phyloP scores from a whole-genome alignment of 2,888 invertebrate genomes.

The Pandemis corylana region DNA sequence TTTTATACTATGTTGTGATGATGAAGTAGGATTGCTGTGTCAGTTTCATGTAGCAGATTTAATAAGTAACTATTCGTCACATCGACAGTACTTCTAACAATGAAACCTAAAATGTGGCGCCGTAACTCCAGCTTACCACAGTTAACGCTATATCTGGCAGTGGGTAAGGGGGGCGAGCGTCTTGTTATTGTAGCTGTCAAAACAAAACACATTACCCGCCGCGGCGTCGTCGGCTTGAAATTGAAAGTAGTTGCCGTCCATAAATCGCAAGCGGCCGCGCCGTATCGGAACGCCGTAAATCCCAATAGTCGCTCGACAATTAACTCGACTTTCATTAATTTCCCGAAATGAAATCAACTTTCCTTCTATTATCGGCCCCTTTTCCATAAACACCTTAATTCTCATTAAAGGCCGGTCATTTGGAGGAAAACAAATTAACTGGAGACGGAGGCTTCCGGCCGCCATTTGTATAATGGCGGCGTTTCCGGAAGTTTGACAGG shows the following conservation, averaged over 20 bases:
- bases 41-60: no score
- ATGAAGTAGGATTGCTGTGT: no score
- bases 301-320: slow-evolving; percentile 57
- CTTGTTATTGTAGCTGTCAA: slow-evolving; percentile 29
- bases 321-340: slow-evolving; percentile 65
- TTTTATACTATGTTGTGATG: no score
- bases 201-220: slow-evolving; percentile 21
- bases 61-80: neutral
- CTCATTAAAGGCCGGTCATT: slow-evolving; percentile 76
- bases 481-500: slow-evolving; percentile 77
- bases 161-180: slow-evolving; percentile 8
- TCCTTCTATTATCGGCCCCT: slow-evolving; percentile 64
- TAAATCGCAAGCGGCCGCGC: slow-evolving; percentile 30
- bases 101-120: neutral
- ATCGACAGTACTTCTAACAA: neutral
- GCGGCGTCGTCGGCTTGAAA: slow-evolving; percentile 10
- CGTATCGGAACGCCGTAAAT: slow-evolving; percentile 55
- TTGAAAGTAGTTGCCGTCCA: slow-evolving; percentile 15
- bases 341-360: slow-evolving; percentile 72
- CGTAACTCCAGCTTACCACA: neutral
- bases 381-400: slow-evolving; percentile 80
- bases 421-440: slow-evolving; percentile 78
- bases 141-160: slow-evolving; percentile 3
- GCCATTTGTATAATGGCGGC: slow-evolving; percentile 71
- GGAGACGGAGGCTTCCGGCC: slow-evolving; percentile 62